Evolutionary conservation across 1,140 invertebrate genomes (phyloP).

Genomic region (Calosoma granatense): DNA sequence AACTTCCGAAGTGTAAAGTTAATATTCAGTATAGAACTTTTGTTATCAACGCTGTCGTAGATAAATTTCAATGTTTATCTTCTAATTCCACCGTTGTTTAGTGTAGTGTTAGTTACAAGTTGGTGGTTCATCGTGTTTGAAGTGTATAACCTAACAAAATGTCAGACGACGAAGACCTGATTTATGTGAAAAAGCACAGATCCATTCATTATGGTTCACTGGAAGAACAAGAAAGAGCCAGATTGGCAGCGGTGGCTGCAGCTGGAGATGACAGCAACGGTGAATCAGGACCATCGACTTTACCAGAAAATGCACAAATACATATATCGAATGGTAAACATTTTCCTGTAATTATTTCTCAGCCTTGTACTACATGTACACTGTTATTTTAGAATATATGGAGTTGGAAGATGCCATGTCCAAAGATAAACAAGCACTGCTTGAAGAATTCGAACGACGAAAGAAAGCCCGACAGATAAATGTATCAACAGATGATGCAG

Average conservation of each 20-base stretch:
- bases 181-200: conserved; percentile 63
- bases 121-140: no score
- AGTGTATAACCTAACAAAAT: conserved; percentile 43
- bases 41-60: no score
- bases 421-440: conserved; percentile 74
- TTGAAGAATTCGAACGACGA: conserved; percentile 90
- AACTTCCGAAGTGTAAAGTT: no score
- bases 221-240: conserved; percentile 64
- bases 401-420: conserved; percentile 82
- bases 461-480: conserved; percentile 87
- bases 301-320: conserved; percentile 43
- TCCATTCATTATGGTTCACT: conserved; percentile 79
- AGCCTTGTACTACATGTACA: background rate
- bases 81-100: no score
- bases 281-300: conserved; percentile 33
- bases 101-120: no score
- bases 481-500: conserved; percentile 86
- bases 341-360: conserved; percentile 2
- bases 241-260: conserved; percentile 37
- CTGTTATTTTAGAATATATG: conserved; percentile 63
- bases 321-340: conserved; percentile 59
- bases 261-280: conserved; percentile 40
- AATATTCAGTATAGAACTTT: no score
- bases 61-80: no score
- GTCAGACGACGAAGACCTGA: conserved; percentile 80